Evolutionary conservation across 2,797 vertebrate species (phyloP).

Genomic region (Otolemur crassicaudatus): DNA sequence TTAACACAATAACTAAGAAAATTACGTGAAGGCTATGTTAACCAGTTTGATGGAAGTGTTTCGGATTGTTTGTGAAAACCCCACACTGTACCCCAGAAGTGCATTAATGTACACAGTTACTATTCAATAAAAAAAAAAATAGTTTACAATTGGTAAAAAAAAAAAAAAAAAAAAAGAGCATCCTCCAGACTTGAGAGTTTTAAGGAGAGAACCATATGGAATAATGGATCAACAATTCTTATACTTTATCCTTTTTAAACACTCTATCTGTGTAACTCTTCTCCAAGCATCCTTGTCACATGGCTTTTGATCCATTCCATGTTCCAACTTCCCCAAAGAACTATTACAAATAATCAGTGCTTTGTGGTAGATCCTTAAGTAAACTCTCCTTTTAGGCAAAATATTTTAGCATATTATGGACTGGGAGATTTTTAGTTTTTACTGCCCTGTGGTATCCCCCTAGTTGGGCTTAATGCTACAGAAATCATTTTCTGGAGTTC

Average conservation of each 20-base stretch:
- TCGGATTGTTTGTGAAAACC: too few relatives aligned
- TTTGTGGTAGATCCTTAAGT: background rate
- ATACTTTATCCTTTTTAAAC: conserved; percentile 34
- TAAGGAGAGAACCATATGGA: background rate
- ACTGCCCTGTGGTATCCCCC: background rate
- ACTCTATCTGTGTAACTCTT: background rate
- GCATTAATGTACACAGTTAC: too few relatives aligned
- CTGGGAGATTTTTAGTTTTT: background rate
- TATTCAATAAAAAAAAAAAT: too few relatives aligned
- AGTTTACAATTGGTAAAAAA: too few relatives aligned
- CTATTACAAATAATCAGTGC: background rate
- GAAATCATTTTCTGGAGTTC: background rate
- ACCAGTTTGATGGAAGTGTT: too few relatives aligned
- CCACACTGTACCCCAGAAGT: too few relatives aligned
- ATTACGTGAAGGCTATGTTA: too few relatives aligned
- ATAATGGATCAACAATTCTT: background rate
- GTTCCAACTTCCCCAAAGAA: background rate
- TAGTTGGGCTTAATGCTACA: background rate
- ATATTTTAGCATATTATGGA: background rate
- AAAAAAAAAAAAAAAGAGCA: too few relatives aligned
- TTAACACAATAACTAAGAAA: too few relatives aligned
- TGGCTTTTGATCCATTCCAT: background rate
- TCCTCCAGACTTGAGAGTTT: background rate
- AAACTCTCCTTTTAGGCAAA: conserved; percentile 13
- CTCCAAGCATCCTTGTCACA: background rate